A percentile compares a stretch with the other conserved stretches of the same genome.
Conservation (phyloP, 2,113 vertebrate species). For the Oncorhynchus tshawytscha region DNA sequence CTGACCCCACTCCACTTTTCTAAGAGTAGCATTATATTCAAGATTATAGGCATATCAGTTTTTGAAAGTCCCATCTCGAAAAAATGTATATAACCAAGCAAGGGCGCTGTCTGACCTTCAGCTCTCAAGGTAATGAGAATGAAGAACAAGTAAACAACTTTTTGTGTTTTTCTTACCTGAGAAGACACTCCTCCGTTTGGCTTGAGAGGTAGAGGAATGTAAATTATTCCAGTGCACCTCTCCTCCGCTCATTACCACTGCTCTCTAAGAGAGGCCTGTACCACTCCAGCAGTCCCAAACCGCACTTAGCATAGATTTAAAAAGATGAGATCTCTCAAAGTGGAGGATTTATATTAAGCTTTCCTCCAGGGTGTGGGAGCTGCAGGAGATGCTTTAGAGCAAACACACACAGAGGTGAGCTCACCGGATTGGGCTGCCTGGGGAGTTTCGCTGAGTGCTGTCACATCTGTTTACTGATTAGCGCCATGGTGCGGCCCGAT, state of each 20-base stretch:
- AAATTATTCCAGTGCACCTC: not conserved
- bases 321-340: slow-evolving; percentile 49
- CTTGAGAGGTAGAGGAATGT: slow-evolving; percentile 9
- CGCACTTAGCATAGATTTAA: slow-evolving; percentile 43
- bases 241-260: slow-evolving; percentile 30
- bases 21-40: slow-evolving; percentile 32
- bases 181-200: slow-evolving; percentile 1
- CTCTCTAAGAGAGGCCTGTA: not conserved
- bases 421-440: slow-evolving; percentile 45
- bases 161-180: not conserved
- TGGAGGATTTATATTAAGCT: slow-evolving; percentile 46
- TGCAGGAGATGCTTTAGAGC: slow-evolving; percentile 31
- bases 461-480: slow-evolving; percentile 57
- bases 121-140: slow-evolving; percentile 51
- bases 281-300: slow-evolving; percentile 8
- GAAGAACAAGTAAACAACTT: slow-evolving; percentile 47
- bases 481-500: slow-evolving; percentile 11
- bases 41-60: slow-evolving; percentile 26
- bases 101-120: slow-evolving; percentile 44
- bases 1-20: not conserved
- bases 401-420: slow-evolving; percentile 42
- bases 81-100: not conserved
- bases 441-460: slow-evolving; percentile 55
- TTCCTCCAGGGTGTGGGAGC: slow-evolving; percentile 46
- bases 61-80: not conserved